Conservation (phyloP, 2,113 vertebrate species). For the Rhipidura dahli region DNA sequence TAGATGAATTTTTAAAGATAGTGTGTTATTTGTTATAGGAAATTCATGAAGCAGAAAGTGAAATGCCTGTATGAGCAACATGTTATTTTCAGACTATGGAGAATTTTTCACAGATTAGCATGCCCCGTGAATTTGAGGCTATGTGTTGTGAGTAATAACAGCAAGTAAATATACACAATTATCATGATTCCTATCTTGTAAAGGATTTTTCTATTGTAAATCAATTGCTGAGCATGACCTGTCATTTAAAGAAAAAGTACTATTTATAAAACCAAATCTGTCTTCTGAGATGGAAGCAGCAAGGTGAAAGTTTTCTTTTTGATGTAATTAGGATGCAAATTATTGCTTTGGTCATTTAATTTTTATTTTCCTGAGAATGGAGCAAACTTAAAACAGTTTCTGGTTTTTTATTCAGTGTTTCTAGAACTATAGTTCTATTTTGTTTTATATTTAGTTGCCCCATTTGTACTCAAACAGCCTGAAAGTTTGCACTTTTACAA, state of each 20-base stretch:
- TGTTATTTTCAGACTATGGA: background rate
- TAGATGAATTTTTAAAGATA: background rate
- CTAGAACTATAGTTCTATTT: background rate
- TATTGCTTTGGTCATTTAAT: background rate
- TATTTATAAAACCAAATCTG: background rate
- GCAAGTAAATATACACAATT: background rate
- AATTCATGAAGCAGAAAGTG: background rate
- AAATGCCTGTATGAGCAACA: background rate
- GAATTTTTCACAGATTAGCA: background rate
- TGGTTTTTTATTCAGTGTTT: background rate
- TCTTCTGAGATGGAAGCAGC: background rate
- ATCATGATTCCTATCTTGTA: background rate
- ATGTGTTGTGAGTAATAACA: background rate
- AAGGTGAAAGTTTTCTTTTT: background rate
- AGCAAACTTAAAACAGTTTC: background rate
- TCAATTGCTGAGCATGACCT: background rate
- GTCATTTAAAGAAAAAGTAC: background rate
- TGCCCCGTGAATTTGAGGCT: background rate
- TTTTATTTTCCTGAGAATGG: background rate
- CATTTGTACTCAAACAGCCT: background rate
- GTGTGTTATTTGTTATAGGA: background rate
- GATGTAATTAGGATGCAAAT: background rate
- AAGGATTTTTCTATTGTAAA: background rate
- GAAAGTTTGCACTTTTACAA: background rate
- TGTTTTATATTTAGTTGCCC: background rate